phyloP scores from a whole-genome alignment of 2,113 vertebrate species.

The Melospiza melodia region DNA sequence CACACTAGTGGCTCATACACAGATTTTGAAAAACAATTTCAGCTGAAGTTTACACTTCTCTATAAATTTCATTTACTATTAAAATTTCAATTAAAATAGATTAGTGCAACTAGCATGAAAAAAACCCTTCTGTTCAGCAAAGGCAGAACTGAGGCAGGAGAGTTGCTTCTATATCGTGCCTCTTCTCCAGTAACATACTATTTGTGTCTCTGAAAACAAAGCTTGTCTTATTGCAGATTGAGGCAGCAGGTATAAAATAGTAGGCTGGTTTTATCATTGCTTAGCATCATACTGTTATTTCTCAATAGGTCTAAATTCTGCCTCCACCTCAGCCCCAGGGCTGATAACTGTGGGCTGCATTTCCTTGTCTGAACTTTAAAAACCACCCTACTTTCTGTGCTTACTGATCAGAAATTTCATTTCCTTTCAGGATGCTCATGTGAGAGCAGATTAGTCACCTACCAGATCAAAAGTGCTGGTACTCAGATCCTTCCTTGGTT shows the following conservation, averaged over 20 bases:
- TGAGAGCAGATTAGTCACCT: neutral
- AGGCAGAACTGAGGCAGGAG: neutral
- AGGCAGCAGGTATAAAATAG: neutral
- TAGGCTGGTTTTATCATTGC: neutral
- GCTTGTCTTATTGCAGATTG: neutral
- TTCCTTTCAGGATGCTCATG: neutral
- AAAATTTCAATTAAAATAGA: neutral
- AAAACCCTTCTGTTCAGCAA: neutral
- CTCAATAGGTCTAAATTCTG: neutral
- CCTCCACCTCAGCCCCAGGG: neutral
- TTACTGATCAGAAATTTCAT: neutral
- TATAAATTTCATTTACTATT: neutral
- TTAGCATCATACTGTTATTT: neutral
- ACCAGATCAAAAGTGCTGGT: neutral
- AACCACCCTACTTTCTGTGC: neutral
- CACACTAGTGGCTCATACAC: neutral
- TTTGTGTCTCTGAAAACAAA: neutral
- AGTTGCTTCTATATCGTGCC: neutral
- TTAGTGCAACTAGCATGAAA: neutral
- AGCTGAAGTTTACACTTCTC: neutral
- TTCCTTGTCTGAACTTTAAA: neutral
- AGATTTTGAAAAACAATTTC: neutral
- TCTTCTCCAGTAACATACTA: neutral
- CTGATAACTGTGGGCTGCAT: neutral
- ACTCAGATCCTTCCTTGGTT: neutral